Percentiles rank a stretch among this genome's conserved stretches.
phyloP scores from a whole-genome alignment of 2,113 vertebrate genomes.

The Meles meles region DNA sequence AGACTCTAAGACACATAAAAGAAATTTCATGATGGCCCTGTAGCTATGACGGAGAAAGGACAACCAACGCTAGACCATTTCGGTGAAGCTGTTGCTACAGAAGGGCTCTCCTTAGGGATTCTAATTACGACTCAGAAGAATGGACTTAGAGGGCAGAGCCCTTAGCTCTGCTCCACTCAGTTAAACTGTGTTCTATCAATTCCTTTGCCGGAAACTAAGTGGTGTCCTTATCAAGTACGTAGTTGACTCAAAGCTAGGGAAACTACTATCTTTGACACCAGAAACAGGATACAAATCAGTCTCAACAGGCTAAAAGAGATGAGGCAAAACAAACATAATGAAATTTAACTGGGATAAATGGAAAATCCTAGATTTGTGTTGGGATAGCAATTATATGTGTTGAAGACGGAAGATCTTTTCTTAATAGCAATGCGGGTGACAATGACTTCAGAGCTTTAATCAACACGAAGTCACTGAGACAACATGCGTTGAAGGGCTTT shows the following conservation, averaged over 20 bases:
- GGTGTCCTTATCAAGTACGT: not conserved
- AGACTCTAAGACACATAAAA: not conserved
- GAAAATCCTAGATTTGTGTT: not conserved
- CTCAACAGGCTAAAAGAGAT: not conserved
- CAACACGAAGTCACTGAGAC: not conserved
- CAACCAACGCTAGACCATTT: not conserved
- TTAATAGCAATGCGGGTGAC: not conserved
- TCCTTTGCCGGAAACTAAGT: conserved; percentile 7
- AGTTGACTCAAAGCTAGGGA: not conserved
- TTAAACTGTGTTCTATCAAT: not conserved
- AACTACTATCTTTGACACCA: not conserved
- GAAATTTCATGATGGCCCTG: not conserved
- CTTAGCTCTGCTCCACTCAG: not conserved
- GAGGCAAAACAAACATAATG: not conserved
- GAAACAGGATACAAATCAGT: not conserved
- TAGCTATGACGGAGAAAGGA: not conserved
- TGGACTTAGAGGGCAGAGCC: not conserved
- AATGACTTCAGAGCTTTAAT: not conserved
- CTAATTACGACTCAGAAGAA: not conserved
- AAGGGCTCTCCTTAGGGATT: not conserved
- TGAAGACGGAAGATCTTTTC: not conserved
- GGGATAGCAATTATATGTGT: not conserved
- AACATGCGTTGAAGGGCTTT: not conserved
- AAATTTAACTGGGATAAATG: not conserved
- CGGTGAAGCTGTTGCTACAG: not conserved